These are phyloP conservation scores for Pygmarrhopalites habei DNA, from an alignment of 1,140 invertebrate species.

Conservation along the genomic window DNA sequence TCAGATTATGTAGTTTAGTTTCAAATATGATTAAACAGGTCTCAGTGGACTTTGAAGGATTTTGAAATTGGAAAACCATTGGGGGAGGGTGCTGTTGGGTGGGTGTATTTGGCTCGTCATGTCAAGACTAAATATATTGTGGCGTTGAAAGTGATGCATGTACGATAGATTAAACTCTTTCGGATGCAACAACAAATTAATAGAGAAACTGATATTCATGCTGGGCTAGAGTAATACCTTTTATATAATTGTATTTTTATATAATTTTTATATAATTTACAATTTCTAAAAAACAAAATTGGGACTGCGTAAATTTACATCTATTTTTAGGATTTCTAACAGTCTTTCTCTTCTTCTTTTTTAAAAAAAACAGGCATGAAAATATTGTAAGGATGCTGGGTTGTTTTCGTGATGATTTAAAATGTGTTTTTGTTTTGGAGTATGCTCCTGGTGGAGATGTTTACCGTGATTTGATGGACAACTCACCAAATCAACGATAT, in stretches of 20 bases:
- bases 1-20: no score
- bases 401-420: conserved; percentile 82
- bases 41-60: conserved; percentile 63
- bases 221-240: conserved; percentile 72
- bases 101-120: conserved; percentile 85
- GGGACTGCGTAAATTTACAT: no score
- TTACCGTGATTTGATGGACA: conserved; percentile 66
- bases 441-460: conserved; percentile 88
- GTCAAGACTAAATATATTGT: conserved; percentile 74
- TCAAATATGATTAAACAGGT: conserved; percentile 48
- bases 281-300: no score
- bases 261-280: no score
- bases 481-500: no score
- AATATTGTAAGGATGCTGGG: conserved; percentile 81
- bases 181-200: conserved; percentile 75
- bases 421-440: conserved; percentile 86
- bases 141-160: conserved; percentile 85
- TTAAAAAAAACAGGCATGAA: conserved; percentile 76
- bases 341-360: background rate
- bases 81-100: conserved; percentile 84
- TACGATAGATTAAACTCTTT: no score
- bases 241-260: no score
- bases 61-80: conserved; percentile 78
- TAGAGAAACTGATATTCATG: conserved; percentile 94
- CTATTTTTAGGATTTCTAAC: no score